Base-by-base conservation (phyloP, 2,113 vertebrate genomes). In the Tupaia chinensis region DNA sequence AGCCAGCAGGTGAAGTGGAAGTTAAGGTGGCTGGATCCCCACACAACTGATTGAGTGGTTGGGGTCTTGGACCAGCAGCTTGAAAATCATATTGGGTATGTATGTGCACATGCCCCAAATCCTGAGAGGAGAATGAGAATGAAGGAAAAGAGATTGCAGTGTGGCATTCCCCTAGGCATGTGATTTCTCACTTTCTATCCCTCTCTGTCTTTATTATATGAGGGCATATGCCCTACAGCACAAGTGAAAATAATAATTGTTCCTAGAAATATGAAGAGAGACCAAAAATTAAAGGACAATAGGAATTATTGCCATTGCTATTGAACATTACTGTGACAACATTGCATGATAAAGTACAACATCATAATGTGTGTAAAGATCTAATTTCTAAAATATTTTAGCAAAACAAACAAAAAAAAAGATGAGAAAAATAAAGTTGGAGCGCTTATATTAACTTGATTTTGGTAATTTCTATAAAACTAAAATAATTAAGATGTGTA, bases 401-500 rank as follows among this genome's bases (percentile, higher is more conserved):
- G 32, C 27, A 89, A 91, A 91, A 70, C 17, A 70, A 95, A 32
- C 32, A 32, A 91, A 84, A 32, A 95, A 76, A 25, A 22, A 72
- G 79, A 34, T 34, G 13, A 68, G 58, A 73, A 76, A 19, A 83
- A 70, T 66, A 61, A 60, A 29, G 61, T 61, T 87, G 58, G 23
- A 91, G 6, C 16, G 76, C 3, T n/a, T 61, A 65, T 13, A 70
- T 23, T 82, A 32, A 32, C 27, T 63, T 72, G 32, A 89, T 80
- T 97, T 93, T 22, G 84, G 72, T 27, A 87, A 53, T 84, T 94
- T 53, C 34, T 77, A 44, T 84, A 74, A 61, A 54, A 8, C 58
- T 73, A 19, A 1, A 58, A 22, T 80, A 89, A 74, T 34, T 78
- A 88, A 91, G 11, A 56, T 8, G 5, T 53, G 53, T 81, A 58